Evolutionary conservation across 2,797 vertebrate species (phyloP).

Genomic region (Centropyge bicolor): DNA sequence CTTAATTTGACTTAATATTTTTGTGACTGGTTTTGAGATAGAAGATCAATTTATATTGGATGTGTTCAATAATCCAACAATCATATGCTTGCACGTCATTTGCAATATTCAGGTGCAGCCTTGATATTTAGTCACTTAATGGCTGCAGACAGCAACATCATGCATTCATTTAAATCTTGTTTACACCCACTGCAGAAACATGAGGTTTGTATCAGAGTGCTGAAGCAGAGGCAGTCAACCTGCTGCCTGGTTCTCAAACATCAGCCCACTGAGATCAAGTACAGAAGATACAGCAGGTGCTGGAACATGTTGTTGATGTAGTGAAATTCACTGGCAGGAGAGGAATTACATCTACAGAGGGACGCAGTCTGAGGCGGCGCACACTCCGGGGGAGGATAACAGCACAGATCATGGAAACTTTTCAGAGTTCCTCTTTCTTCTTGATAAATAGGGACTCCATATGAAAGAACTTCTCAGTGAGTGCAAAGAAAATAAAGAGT

Average conservation of each 20-base stretch:
- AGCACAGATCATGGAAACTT: slow-evolving; percentile 27
- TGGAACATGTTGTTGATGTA: slow-evolving; percentile 30
- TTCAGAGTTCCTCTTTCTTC: slow-evolving; percentile 2
- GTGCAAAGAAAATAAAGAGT: slow-evolving; percentile 16
- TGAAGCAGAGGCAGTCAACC: not conserved
- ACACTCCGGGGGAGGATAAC: slow-evolving; percentile 18
- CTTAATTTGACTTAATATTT: not conserved
- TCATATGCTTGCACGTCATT: not conserved
- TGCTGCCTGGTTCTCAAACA: slow-evolving; percentile 7
- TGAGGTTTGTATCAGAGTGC: not conserved
- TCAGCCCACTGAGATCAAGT: slow-evolving; percentile 12
- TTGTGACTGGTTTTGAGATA: not conserved
- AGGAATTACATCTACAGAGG: slow-evolving; percentile 15
- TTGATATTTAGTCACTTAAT: not conserved
- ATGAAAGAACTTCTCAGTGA: slow-evolving; percentile 8
- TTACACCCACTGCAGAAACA: not conserved
- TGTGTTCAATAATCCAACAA: not conserved
- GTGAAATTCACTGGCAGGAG: slow-evolving; percentile 14
- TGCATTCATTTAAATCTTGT: not conserved
- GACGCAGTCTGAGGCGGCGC: slow-evolving; percentile 11
- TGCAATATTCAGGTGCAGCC: not conserved
- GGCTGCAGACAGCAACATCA: not conserved
- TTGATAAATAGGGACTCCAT: slow-evolving; percentile 15
- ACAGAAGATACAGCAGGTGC: slow-evolving; percentile 10
- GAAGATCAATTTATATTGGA: not conserved